These are phyloP conservation scores for Keiferia lycopersicella DNA, from an alignment of 2,888 invertebrate species.

Conservation along the genomic window DNA sequence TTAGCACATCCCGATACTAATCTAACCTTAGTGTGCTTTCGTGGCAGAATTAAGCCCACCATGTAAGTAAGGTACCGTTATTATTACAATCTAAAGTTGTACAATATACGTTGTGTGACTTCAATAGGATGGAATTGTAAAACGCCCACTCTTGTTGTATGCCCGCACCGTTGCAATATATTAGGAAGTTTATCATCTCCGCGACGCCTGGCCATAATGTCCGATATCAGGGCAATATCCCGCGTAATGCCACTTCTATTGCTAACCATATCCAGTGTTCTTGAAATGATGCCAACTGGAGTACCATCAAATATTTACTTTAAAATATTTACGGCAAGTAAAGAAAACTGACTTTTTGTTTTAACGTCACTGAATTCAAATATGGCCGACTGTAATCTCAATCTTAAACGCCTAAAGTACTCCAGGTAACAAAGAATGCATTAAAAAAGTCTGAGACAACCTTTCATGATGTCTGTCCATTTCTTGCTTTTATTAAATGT, in stretches of 20 bases:
- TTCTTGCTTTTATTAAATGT: neutral
- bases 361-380: neutral
- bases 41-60: no score
- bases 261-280: constrained; percentile 23
- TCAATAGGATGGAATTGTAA: constrained; percentile 14
- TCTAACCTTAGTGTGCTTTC: no score
- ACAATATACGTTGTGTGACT: neutral
- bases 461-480: neutral
- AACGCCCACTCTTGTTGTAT: constrained; percentile 29
- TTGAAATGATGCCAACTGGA: constrained; percentile 30
- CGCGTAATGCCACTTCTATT: constrained; percentile 41
- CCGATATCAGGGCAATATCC: constrained; percentile 46
- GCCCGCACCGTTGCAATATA: constrained; percentile 27
- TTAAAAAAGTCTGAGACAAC: neutral
- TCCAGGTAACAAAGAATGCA: neutral
- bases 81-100: constrained; percentile 15
- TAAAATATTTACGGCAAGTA: neutral
- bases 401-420: no score
- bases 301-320: neutral
- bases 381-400: neutral
- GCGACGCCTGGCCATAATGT: constrained; percentile 40
- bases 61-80: no score
- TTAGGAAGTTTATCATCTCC: constrained; percentile 29
- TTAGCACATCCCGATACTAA: no score
- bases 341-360: neutral